Evolutionary conservation across 2,113 vertebrate species (phyloP).

Genomic region (Mionectes macconnelli): DNA sequence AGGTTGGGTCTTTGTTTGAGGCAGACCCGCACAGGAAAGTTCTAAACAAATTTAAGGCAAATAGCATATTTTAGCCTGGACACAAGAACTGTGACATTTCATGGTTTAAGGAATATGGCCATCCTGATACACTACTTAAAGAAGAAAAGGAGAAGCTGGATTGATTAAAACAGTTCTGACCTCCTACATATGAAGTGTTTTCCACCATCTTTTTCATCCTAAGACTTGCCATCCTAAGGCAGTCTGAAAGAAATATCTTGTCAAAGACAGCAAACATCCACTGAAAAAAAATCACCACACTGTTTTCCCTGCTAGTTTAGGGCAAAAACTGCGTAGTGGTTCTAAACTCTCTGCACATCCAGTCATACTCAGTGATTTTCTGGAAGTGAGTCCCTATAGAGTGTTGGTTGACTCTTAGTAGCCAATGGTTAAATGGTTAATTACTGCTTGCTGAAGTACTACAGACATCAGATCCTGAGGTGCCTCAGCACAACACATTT

Average conservation of each 20-base stretch:
- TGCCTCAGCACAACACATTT: neutral
- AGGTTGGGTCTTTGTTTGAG: neutral
- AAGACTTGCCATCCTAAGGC: neutral
- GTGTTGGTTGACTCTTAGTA: neutral
- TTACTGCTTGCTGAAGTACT: neutral
- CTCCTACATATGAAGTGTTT: neutral
- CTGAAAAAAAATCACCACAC: neutral
- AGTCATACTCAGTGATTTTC: neutral
- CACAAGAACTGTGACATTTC: neutral
- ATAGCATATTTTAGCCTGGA: neutral
- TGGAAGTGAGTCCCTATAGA: neutral
- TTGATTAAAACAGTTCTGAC: neutral
- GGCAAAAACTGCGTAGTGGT: neutral
- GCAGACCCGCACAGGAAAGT: neutral
- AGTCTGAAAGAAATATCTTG: neutral
- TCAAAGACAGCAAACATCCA: neutral
- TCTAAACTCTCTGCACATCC: neutral
- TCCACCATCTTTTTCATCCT: neutral
- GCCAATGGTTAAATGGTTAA: neutral
- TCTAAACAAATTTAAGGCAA: neutral
- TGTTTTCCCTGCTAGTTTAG: neutral
- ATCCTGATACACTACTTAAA: neutral
- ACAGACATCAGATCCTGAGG: neutral
- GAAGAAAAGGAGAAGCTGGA: neutral
- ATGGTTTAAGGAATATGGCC: neutral